Evolutionary conservation across 1,140 invertebrate genomes (phyloP), one percentile per base, ranked within the genome.

Genomic region (Bombus ignitus): DNA sequence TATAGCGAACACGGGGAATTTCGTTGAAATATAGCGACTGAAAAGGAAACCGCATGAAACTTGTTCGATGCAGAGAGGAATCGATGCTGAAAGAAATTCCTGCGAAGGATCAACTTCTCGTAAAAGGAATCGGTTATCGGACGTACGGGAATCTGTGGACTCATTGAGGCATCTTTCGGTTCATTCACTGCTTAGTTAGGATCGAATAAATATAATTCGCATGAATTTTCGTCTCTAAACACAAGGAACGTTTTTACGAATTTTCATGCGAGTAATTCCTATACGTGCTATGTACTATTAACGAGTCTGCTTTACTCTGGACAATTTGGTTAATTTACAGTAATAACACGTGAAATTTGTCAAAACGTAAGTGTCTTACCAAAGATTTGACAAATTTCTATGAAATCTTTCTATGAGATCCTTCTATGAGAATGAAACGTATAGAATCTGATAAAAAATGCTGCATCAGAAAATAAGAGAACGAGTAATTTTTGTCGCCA

Each of bases 1-100:
- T 32, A 22, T 22, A 25, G 28, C 68, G 35, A 44, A 22, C n/a
- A 35, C 22, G 5, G 32, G 10, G 73, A 83, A 44, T 77, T 70
- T 32, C 59, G 35, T 44, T 57, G 73, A 70, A 42, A 42, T 59
- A 78, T 59, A 84, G 53, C 28, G n/a, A 66, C 6, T 22, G 81
- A 83, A 83, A 71, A 76, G 44, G 42, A 35, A 66, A 75, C 32
- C 72, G 47, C 72, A 59, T 59, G 35, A 66, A 75, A 75, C 12
- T 82, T 53, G 47, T 66, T 28, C 32, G 47, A 22, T 53, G 47
- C 47, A 53, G 18, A 0, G 47, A 18, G 47, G 18, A 18, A 22
- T 18, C 15, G 47, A 53, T 8, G 73, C 6, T n/a, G 81, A 57
- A 44, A 37, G 74, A 83, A 78, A 83, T 78, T 70, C 39, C 53